Base-by-base conservation (phyloP, 1,140 invertebrate species). In the Doryteuthis pealeii region DNA sequence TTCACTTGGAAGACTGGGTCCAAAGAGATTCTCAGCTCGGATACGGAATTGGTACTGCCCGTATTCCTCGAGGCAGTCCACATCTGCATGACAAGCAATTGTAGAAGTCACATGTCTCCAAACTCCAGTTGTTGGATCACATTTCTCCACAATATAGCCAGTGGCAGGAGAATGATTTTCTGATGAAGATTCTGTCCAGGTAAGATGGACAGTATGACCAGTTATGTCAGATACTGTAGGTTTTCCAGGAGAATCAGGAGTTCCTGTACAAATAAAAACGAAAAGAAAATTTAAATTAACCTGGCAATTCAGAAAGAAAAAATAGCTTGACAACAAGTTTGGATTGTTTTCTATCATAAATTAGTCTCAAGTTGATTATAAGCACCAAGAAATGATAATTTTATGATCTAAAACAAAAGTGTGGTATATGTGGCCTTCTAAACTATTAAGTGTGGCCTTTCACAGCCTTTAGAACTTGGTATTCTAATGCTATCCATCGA, bases 1-100 rank as follows among this genome's bases (percentile, higher is more conserved):
- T 33, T 85, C 78, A 45, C 89, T 94, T 5, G 96, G 95, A 80
- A 99, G 96, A 28, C 96, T 98, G 73, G 94, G 92, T 70, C 97
- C 97, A 84, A 98, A 97, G 83, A 96, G 93, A 89, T 99, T 99
- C 88, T 99, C 97, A 72, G 97, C 96, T 90, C 96, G 93, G 1
- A 99, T 96, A 70, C 97, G 91, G 91, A 99, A 99, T 78, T 98
- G 95, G 87, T 99, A 99, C 40, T 95, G 92, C 78, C 91, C 92
- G 67, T 95, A 95, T 40, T 87, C 85, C 35, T 83, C 80, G 32
- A 88, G 77, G 72, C 81, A 84, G 32, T 79, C 79, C 49, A 89
- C 81, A 8, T 93, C 96, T 86, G 95, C 96, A 67, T 92, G 92
- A 49, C 93, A 93, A 80, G 93, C 93, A 92, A 95, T 70, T 95